phyloP scores from a whole-genome alignment of 2,113 vertebrate genomes.

The Marcusenius ussheri region DNA sequence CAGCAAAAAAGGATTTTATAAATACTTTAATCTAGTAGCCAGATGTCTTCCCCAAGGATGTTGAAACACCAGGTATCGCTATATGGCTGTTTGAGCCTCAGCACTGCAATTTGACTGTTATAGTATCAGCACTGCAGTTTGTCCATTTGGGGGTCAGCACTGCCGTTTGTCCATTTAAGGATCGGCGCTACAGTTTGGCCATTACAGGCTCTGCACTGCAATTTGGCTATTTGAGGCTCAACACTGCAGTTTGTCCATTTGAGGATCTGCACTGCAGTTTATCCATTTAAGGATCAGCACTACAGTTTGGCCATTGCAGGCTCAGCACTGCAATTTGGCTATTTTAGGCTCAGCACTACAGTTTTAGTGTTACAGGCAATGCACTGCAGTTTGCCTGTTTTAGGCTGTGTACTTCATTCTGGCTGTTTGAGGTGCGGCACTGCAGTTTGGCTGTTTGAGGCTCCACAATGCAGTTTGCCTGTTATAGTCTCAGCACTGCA shows the following conservation, averaged over 20 bases:
- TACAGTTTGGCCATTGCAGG: not conserved
- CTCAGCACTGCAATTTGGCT: not conserved
- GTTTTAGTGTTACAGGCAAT: not conserved
- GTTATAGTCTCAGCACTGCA: not conserved
- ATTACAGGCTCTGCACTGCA: not conserved
- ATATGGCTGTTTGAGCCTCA: not conserved
- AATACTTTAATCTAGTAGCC: constrained; percentile 4
- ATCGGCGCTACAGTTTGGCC: not conserved
- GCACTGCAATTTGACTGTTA: not conserved
- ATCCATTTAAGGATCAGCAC: not conserved
- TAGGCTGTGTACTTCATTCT: not conserved
- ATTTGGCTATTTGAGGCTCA: not conserved
- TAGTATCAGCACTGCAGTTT: not conserved
- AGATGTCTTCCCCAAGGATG: not conserved
- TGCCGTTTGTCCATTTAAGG: not conserved
- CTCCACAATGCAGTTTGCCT: not conserved
- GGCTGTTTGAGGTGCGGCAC: not conserved
- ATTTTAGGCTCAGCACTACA: not conserved
- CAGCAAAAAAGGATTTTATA: not conserved
- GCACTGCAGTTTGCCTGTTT: not conserved
- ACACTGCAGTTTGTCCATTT: not conserved
- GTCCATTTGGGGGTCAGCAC: not conserved
- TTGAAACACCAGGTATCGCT: not conserved
- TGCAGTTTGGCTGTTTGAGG: not conserved
- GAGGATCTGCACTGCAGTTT: not conserved